Evolutionary conservation across 2,888 invertebrate species (phyloP).

Genomic region (Rhagonycha fulva): DNA sequence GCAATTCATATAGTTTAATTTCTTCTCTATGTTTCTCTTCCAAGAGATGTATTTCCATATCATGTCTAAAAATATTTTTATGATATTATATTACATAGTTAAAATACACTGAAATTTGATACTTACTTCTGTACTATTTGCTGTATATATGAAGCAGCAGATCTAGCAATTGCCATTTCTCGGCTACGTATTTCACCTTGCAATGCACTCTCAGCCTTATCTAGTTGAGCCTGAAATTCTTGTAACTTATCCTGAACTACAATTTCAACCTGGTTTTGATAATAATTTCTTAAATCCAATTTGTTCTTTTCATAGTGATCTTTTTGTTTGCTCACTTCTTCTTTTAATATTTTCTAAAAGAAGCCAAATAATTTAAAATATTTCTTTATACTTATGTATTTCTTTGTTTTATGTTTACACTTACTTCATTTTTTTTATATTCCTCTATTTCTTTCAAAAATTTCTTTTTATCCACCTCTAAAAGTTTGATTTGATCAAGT

Average conservation of each 20-base stretch:
- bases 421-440: slow-evolving; percentile 49
- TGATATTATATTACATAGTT: neutral
- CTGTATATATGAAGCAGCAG: slow-evolving; percentile 72
- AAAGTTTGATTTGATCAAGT: slow-evolving; percentile 34
- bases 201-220: slow-evolving; percentile 68
- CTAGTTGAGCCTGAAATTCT: slow-evolving; percentile 78
- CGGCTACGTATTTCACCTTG: slow-evolving; percentile 66
- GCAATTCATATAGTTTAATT: slow-evolving; percentile 71
- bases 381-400: neutral
- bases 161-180: slow-evolving; percentile 69
- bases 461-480: slow-evolving; percentile 49
- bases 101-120: neutral
- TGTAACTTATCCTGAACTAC: slow-evolving; percentile 76
- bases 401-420: neutral
- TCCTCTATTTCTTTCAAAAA: slow-evolving; percentile 47
- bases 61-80: slow-evolving; percentile 60
- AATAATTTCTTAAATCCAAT: slow-evolving; percentile 71
- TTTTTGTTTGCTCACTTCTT: slow-evolving; percentile 51
- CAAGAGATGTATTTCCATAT: slow-evolving; percentile 72
- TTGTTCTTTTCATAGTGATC: slow-evolving; percentile 67
- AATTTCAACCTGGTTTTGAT: slow-evolving; percentile 80
- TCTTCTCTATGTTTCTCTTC: slow-evolving; percentile 83
- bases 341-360: slow-evolving; percentile 55
- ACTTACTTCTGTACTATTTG: slow-evolving; percentile 69
- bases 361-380: neutral